Percentiles rank a stretch among this genome's conserved stretches.
These are phyloP conservation scores for Laticauda laticaudata DNA, from an alignment of 2,113 vertebrate species.

Conservation along the genomic window DNA sequence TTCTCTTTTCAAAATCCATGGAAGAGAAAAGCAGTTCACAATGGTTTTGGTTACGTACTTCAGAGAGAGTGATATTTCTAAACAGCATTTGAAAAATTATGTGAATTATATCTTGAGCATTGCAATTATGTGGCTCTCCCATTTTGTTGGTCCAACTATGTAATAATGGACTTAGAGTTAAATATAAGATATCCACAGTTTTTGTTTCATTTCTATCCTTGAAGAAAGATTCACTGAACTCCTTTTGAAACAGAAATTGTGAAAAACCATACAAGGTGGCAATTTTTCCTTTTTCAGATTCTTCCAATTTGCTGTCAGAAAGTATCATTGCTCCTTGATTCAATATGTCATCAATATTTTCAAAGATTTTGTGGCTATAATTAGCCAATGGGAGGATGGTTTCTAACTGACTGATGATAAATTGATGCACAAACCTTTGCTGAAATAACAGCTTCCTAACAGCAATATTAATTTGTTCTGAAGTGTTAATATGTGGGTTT, in stretches of 20 bases:
- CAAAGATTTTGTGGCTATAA: conserved; percentile 41
- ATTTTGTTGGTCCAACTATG: not conserved
- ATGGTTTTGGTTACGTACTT: conserved; percentile 33
- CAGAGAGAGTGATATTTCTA: conserved; percentile 36
- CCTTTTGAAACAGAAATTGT: conserved; percentile 34
- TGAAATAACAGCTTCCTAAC: conserved; percentile 53
- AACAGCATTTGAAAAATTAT: conserved; percentile 48
- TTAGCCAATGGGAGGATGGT: conserved; percentile 44
- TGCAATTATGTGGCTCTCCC: conserved; percentile 39
- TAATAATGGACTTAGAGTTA: conserved; percentile 51
- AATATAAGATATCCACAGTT: conserved; percentile 34
- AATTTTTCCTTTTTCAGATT: conserved; percentile 43
- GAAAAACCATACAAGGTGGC: conserved; percentile 47
- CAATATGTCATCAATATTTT: conserved; percentile 47
- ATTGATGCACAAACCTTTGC: conserved; percentile 46
- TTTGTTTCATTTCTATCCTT: conserved; percentile 1
- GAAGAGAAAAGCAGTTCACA: conserved; percentile 52
- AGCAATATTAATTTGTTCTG: conserved; percentile 37
- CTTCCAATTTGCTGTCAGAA: conserved; percentile 2
- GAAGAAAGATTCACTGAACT: conserved; percentile 19
- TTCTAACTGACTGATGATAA: conserved; percentile 54
- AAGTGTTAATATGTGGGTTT: conserved; percentile 41
- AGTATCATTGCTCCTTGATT: conserved; percentile 49
- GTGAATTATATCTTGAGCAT: conserved; percentile 15
- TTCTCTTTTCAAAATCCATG: not conserved